These are phyloP conservation scores for Drosophila melanogaster DNA, from an alignment of 1,140 invertebrate genomes.

Conservation along the genomic window DNA sequence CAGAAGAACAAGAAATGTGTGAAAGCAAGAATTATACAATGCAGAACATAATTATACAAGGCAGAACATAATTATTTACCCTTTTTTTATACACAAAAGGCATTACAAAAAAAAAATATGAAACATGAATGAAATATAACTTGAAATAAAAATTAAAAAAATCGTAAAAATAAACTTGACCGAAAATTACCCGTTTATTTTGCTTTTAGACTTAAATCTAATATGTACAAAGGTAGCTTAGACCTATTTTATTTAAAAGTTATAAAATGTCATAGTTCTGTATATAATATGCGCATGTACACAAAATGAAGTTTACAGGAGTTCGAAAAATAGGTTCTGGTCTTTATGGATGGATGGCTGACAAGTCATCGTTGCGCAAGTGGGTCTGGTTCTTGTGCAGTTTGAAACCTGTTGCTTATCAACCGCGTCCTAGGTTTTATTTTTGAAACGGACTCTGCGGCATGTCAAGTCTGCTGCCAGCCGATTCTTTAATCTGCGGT, in stretches of 20 bases:
- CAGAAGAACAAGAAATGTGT: conserved; percentile 67
- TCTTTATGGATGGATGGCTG: conserved; percentile 11
- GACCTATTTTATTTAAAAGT: conserved; percentile 15
- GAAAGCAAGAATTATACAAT: conserved; percentile 71
- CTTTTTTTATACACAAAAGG: conserved; percentile 80
- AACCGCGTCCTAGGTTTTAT: conserved; percentile 10
- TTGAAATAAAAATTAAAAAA: conserved; percentile 79
- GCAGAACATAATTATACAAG: conserved; percentile 66
- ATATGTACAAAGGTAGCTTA: conserved; percentile 66
- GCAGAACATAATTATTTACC: conserved; percentile 62
- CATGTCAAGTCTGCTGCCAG: conserved; percentile 29
- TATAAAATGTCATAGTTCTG: conserved; percentile 44
- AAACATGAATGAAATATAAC: conserved; percentile 84
- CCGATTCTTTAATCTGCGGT: conserved; percentile 44
- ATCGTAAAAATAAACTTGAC: conserved; percentile 38
- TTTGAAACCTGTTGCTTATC: conserved; percentile 57
- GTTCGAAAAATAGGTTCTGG: conserved; percentile 42
- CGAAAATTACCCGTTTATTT: conserved; percentile 54
- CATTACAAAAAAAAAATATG: conserved; percentile 80
- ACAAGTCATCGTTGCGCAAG: conserved; percentile 11
- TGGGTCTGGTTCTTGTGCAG: conserved; percentile 15
- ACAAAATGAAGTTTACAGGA: conserved; percentile 50
- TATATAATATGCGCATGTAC: conserved; percentile 19
- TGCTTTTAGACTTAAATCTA: conserved; percentile 55
- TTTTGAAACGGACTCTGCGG: conserved; percentile 44